A percentile compares a stretch with the other conserved stretches of the same genome.
phyloP scores from a whole-genome alignment of 2,113 vertebrate genomes.

The Scomber scombrus region DNA sequence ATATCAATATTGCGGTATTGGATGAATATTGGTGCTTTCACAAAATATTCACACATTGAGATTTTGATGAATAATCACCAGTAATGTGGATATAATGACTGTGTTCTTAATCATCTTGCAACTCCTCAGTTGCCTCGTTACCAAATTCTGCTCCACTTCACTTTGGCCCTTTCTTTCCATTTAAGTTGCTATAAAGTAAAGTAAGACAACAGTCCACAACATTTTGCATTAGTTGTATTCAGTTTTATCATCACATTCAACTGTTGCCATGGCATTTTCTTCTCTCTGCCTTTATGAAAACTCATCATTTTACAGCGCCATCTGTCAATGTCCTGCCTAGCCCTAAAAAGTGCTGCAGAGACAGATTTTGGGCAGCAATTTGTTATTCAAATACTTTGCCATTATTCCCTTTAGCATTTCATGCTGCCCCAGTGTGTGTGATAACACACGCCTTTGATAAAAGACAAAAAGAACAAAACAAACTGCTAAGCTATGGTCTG shows the following conservation, averaged over 20 bases:
- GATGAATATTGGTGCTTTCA: no score
- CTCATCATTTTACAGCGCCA: constrained; percentile 29
- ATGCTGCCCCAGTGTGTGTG: constrained; percentile 66
- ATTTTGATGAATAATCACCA: no score
- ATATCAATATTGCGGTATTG: no score
- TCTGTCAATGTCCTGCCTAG: constrained; percentile 40
- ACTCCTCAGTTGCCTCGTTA: background rate
- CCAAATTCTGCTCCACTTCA: no score
- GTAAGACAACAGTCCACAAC: background rate
- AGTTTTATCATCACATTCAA: background rate
- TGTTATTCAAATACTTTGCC: constrained; percentile 85
- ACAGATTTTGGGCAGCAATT: constrained; percentile 78
- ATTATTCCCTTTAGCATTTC: constrained; percentile 72
- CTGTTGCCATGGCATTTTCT: constrained; percentile 8
- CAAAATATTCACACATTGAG: no score
- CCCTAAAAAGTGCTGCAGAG: constrained; percentile 51
- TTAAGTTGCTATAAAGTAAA: background rate
- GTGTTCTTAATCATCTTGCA: background rate
- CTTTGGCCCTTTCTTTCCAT: background rate
- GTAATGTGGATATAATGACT: no score
- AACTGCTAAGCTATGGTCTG: constrained; percentile 76
- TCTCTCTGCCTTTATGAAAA: constrained; percentile 35
- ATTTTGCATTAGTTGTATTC: background rate
- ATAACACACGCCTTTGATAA: constrained; percentile 82
- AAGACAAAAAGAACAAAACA: constrained; percentile 78